phyloP scores from a whole-genome alignment of 2,888 invertebrate genomes.

The Lymantria dispar region DNA sequence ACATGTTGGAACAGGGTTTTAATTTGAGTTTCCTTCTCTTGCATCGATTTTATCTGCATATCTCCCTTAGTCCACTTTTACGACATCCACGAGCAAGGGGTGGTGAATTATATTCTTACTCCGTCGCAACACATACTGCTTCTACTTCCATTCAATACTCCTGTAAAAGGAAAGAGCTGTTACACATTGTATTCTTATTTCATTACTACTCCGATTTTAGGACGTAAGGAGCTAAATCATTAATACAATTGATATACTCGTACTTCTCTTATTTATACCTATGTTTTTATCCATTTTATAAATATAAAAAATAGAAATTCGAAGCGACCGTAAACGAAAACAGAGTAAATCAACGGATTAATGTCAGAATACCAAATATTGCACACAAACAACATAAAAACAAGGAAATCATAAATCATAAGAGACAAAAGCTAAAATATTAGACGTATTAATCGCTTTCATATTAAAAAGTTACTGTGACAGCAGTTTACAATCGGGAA shows the following conservation, averaged over 20 bases:
- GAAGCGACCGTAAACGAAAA: constrained; percentile 10
- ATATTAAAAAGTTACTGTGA: constrained; percentile 42
- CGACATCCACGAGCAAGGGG: too few species aligned
- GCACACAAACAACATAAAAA: constrained; percentile 32
- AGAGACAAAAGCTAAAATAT: constrained; percentile 38
- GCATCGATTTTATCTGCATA: too few species aligned
- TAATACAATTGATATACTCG: constrained; percentile 8
- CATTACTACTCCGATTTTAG: too few species aligned
- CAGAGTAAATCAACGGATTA: constrained; percentile 32
- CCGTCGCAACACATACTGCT: too few species aligned
- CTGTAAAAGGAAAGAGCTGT: too few species aligned
- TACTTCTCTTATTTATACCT: constrained; percentile 5
- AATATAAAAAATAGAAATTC: not conserved
- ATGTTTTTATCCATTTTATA: not conserved
- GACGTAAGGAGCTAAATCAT: constrained; percentile 35
- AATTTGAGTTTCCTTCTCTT: too few species aligned
- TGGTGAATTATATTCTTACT: too few species aligned
- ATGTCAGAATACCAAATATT: constrained; percentile 30
- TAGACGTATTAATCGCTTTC: constrained; percentile 42
- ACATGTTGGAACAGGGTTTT: too few species aligned
- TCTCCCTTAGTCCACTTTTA: too few species aligned
- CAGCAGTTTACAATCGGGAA: constrained; percentile 39
- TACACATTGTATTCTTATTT: too few species aligned
- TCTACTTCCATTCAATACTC: too few species aligned
- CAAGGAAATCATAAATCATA: constrained; percentile 37